Evolutionary conservation across 2,888 invertebrate species (phyloP).

Genomic region (Nesidiocoris tenuis): DNA sequence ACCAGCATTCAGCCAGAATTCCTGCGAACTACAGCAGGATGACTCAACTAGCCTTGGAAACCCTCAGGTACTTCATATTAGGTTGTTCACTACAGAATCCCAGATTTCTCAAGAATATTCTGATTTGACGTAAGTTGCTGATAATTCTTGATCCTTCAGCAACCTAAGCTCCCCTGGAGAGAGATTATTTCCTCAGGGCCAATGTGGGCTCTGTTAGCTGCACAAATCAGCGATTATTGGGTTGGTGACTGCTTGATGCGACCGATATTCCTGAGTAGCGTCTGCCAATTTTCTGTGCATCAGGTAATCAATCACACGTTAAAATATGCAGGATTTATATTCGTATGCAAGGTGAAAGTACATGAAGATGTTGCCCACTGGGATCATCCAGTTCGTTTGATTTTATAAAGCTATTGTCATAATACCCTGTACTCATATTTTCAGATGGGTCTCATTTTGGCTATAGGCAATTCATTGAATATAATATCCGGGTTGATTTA

Average conservation of each 20-base stretch:
- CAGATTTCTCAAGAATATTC: no score
- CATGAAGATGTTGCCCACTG: no score
- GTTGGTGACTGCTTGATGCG: slow-evolving; percentile 6
- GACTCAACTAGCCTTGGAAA: not conserved
- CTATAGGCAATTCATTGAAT: not conserved
- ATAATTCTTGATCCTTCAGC: not conserved
- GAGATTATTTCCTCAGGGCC: slow-evolving; percentile 12
- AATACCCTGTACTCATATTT: no score
- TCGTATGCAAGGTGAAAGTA: no score
- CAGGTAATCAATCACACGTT: no score
- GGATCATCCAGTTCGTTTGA: no score
- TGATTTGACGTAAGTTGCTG: no score
- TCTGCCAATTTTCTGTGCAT: slow-evolving; percentile 1
- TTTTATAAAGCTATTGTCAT: no score
- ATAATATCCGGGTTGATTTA: slow-evolving; percentile 7
- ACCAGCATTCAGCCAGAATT: not conserved
- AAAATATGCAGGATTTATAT: no score
- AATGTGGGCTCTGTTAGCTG: slow-evolving; percentile 23
- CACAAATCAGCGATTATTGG: slow-evolving; percentile 20
- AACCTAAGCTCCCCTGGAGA: slow-evolving; percentile 6
- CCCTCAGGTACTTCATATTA: not conserved
- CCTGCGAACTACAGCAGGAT: not conserved
- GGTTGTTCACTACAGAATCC: no score
- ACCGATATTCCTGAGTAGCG: slow-evolving; percentile 11
- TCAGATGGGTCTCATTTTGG: slow-evolving; percentile 1